A percentile compares a stretch with the other conserved stretches of the same genome.
phyloP scores from a whole-genome alignment of 2,113 vertebrate genomes.

The Pan troglodytes region DNA sequence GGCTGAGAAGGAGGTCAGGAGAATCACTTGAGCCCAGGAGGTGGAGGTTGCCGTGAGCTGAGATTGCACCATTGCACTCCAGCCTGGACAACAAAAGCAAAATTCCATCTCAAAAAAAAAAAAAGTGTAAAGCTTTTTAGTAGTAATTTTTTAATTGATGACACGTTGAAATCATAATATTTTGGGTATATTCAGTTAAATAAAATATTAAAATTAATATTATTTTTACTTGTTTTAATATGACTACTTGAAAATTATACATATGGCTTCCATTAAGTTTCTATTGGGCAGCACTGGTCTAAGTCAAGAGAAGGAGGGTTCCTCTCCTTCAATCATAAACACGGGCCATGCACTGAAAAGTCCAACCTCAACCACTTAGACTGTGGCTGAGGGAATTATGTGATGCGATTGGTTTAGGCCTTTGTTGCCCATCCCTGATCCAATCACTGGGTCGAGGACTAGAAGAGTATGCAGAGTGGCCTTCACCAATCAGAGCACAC shows the following conservation, averaged over 20 bases:
- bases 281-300: fast-evolving
- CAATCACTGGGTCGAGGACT: fast-evolving
- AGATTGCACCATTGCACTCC: fast-evolving
- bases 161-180: neutral
- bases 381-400: neutral
- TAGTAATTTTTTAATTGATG: neutral
- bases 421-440: neutral
- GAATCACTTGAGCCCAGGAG: no score
- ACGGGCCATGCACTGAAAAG: fast-evolving
- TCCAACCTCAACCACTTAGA: fast-evolving
- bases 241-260: no score
- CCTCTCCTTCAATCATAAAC: fast-evolving
- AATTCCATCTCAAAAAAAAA: no score
- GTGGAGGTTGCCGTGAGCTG: no score
- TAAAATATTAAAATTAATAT: neutral
- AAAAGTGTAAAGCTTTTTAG: neutral
- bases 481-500: neutral
- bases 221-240: no score
- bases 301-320: neutral
- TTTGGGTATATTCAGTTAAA: neutral
- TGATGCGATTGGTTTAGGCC: neutral
- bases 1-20: no score
- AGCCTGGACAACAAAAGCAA: no score
- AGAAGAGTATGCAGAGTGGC: neutral
- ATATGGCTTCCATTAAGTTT: fast-evolving